A percentile compares a stretch with the other conserved stretches of the same genome.
These are phyloP conservation scores for Atherinosoma microstoma DNA, from an alignment of 2,797 vertebrate genomes.

Conservation along the genomic window DNA sequence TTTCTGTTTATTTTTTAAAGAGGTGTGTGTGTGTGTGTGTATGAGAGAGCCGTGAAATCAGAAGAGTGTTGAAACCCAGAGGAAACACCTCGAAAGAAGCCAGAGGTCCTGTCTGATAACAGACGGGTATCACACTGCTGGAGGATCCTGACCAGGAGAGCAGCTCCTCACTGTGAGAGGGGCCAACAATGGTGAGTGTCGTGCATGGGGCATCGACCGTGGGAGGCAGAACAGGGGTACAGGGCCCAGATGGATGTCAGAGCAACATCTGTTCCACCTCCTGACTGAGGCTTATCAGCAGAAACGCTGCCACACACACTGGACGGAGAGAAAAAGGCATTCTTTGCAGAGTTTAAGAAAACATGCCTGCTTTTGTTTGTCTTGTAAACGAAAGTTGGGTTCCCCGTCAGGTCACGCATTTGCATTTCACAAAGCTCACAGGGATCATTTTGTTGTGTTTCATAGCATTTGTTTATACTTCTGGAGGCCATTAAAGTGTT, in stretches of 20 bases:
- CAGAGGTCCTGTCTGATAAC: constrained; percentile 40
- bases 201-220: constrained; percentile 50
- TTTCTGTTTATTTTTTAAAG: constrained; percentile 54
- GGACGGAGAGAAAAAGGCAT: constrained; percentile 63
- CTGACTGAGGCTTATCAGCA: constrained; percentile 74
- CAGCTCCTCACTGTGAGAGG: constrained; percentile 49
- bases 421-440: constrained; percentile 76
- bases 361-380: constrained; percentile 79
- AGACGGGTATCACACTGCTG: constrained; percentile 49
- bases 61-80: constrained; percentile 61
- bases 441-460: constrained; percentile 48
- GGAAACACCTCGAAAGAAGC: constrained; percentile 59
- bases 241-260: constrained; percentile 82
- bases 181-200: constrained; percentile 50
- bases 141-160: constrained; percentile 30
- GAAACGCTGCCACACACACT: constrained; percentile 62
- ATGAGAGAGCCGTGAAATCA: constrained; percentile 15
- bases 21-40: constrained; percentile 23
- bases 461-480: constrained; percentile 30
- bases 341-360: constrained; percentile 80
- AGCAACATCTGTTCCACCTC: constrained; percentile 85
- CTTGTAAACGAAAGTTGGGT: constrained; percentile 79
- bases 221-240: constrained; percentile 71
- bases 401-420: constrained; percentile 72
- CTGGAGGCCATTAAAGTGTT: background rate